Evolutionary conservation across 37 sponge, comb jelly and placozoan genomes (phyloP).

Genomic region (Geodia barretti): DNA sequence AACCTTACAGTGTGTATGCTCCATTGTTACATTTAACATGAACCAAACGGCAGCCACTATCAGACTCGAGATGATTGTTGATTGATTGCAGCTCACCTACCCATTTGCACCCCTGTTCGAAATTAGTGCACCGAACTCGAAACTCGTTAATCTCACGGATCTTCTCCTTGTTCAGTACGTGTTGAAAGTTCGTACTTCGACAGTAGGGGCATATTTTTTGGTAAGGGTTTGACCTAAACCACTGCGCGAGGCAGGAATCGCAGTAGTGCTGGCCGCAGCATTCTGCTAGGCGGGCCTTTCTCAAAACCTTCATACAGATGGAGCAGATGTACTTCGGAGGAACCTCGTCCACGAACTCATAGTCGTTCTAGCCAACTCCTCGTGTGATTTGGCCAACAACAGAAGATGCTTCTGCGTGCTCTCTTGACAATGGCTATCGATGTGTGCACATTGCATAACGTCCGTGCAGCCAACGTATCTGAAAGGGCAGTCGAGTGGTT

Average conservation of each 20-base stretch:
- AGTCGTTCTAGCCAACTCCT: no score
- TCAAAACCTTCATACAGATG: background rate
- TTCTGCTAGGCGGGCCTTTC: background rate
- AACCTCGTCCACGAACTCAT: background rate
- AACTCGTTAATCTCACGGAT: slow-evolving; percentile 7
- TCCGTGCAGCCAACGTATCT: no score
- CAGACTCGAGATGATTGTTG: background rate
- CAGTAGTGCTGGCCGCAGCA: slow-evolving; percentile 30
- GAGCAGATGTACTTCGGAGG: background rate
- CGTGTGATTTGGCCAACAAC: no score
- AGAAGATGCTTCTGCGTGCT: no score
- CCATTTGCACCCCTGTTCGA: slow-evolving; percentile 3
- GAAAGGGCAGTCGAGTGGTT: no score
- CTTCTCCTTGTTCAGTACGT: background rate
- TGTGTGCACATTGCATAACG: no score
- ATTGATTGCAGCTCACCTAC: background rate
- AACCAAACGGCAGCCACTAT: slow-evolving; percentile 10
- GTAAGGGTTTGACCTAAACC: background rate
- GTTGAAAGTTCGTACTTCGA: background rate
- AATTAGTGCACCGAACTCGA: background rate
- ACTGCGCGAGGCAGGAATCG: background rate
- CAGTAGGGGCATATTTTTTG: background rate
- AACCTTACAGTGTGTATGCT: no score
- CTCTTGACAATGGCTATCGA: no score
- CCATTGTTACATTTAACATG: background rate